Evolutionary conservation across 2,888 invertebrate genomes (phyloP).

Genomic region (Philereme transversata): DNA sequence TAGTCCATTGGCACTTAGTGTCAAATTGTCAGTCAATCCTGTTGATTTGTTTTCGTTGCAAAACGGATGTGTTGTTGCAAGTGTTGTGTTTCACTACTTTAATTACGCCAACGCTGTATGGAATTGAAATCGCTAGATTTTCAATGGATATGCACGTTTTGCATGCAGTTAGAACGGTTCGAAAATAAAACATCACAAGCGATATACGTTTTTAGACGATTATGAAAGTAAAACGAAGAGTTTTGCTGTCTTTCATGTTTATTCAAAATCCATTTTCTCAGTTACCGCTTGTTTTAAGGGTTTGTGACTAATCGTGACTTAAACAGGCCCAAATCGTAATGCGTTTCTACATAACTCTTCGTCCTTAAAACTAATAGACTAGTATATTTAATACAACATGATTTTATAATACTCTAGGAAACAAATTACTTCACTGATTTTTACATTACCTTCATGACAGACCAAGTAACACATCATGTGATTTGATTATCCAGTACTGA

Average conservation of each 20-base stretch:
- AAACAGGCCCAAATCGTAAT: too few relatives aligned
- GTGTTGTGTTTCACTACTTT: slow-evolving; percentile 28
- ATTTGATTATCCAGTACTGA: too few relatives aligned
- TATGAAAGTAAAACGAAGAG: neutral
- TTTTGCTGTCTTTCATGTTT: too few relatives aligned
- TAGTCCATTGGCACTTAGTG: slow-evolving; percentile 35
- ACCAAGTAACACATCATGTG: too few relatives aligned
- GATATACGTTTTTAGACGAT: neutral
- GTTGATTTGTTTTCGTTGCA: slow-evolving; percentile 27
- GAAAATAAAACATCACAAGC: neutral
- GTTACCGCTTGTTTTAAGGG: too few relatives aligned
- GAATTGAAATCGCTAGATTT: slow-evolving; percentile 27
- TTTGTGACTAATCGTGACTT: too few relatives aligned
- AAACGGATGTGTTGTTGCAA: slow-evolving; percentile 13
- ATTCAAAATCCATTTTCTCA: too few relatives aligned
- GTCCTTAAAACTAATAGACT: too few relatives aligned
- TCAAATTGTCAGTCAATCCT: slow-evolving; percentile 34
- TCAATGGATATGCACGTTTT: slow-evolving; percentile 26
- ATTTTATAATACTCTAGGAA: neutral
- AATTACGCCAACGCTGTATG: slow-evolving; percentile 28
- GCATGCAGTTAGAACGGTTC: slow-evolving; percentile 15
- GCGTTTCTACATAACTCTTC: too few relatives aligned
- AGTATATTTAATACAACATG: neutral
- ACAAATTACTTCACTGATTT: neutral
- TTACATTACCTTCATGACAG: neutral